Evolutionary conservation across 2,113 vertebrate species (phyloP).

Genomic region (Puma concolor): DNA sequence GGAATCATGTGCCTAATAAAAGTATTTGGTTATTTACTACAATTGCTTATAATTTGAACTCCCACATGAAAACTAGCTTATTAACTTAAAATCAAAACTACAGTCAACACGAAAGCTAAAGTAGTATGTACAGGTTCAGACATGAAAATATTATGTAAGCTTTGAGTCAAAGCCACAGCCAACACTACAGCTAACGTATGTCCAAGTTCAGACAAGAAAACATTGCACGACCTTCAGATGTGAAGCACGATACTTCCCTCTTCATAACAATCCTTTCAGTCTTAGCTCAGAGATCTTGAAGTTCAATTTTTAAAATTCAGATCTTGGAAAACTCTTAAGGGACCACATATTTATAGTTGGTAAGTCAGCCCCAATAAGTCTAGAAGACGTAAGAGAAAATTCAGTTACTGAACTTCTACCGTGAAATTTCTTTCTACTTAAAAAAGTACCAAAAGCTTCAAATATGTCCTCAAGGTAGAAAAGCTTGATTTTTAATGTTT

Average conservation of each 20-base stretch:
- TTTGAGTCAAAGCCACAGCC: background rate
- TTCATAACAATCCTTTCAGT: background rate
- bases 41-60: background rate
- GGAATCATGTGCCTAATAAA: background rate
- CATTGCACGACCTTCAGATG: background rate
- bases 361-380: background rate
- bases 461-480: slow-evolving; percentile 62
- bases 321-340: slow-evolving; percentile 32
- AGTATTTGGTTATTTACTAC: background rate
- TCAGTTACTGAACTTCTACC: background rate
- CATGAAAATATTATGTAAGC: slow-evolving; percentile 34
- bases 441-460: slow-evolving; percentile 60
- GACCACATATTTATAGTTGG: slow-evolving; percentile 32
- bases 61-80: slow-evolving; percentile 23
- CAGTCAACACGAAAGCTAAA: background rate
- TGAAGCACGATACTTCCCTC: background rate
- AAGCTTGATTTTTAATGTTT: slow-evolving; percentile 60
- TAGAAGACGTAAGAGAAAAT: background rate
- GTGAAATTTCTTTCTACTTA: slow-evolving; percentile 65
- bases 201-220: slow-evolving; percentile 37
- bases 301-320: background rate
- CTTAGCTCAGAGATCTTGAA: background rate
- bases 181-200: background rate
- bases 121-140: slow-evolving; percentile 29
- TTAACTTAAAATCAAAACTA: background rate